Evolutionary conservation across 2,888 invertebrate genomes (phyloP), one percentile per base, ranked within the genome.

Genomic region (Dexiosoma caninum): DNA sequence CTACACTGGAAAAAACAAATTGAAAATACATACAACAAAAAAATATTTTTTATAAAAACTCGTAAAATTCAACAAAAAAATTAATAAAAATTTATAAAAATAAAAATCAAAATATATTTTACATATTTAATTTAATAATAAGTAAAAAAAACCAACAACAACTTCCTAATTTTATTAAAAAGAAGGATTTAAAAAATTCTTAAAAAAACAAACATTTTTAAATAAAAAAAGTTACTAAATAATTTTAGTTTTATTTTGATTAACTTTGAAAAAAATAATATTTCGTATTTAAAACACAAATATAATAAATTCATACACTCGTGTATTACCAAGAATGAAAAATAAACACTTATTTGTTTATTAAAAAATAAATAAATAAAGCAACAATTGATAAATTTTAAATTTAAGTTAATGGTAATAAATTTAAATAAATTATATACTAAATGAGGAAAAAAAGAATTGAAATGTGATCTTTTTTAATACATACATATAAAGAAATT

Each of bases 401-500:
- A 75, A 57, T 14, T 55, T 77, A 82, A 62, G 57, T 69, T 75
- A 19, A 55, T 27, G 44, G 64, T 46, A 49, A 76, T n/a, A n/a
- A 74, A 64, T 59, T 27, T 37, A 70, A 69, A 75, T 55, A 77
- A 64, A 71, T 60, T 74, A 74, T 64, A 76, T 53, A 78, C 77
- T 82, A 51, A 67, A 80, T 70, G 79, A 77, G 81, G 82, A 74
- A 81, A 83, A 46, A 83, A 82, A 86, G 74, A 82, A 86, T 87
- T 87, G 88, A 88, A 88, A 88, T 88, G 88, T 88, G 88, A 88
- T 88, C 88, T 88, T 88, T 88, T 87, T 87, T 86, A 86, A 88
- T 85, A 83, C 78, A 78, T 75, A 78, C 82, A 84, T 84, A 85
- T 83, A 79, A 84, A 85, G 72, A 83, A 74, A 80, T 72, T 76